Conservation (phyloP, 2,888 invertebrate species). For the Agrilus mali region DNA sequence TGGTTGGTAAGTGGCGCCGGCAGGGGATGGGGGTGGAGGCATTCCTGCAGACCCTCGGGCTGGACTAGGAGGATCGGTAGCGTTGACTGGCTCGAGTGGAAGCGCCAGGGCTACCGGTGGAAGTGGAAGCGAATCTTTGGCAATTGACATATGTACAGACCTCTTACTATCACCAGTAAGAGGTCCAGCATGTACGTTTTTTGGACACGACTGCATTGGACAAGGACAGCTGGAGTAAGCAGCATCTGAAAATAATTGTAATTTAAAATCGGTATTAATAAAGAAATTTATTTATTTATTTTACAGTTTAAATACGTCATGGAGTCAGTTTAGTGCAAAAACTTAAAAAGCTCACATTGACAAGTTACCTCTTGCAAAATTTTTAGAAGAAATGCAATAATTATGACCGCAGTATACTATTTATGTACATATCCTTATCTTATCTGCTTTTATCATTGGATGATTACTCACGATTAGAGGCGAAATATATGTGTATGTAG, state of each 20-base stretch:
- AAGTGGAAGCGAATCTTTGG: constrained; percentile 32
- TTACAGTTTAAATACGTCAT: too few species aligned
- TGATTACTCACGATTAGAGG: too few species aligned
- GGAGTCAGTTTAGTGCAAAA: too few species aligned
- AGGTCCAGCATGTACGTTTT: constrained; percentile 97
- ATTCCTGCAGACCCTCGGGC: constrained; percentile 56
- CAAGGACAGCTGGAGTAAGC: constrained; percentile 69
- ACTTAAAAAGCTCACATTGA: too few species aligned
- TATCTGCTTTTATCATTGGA: too few species aligned
- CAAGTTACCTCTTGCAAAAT: too few species aligned
- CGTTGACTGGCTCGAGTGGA: constrained; percentile 37
- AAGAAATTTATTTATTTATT: too few species aligned
- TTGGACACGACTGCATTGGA: constrained; percentile 91
- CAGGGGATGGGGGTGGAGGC: constrained; percentile 47
- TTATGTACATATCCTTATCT: too few species aligned
- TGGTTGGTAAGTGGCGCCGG: constrained; percentile 35
- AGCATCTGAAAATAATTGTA: constrained; percentile 28
- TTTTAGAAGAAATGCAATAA: too few species aligned
- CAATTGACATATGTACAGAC: constrained; percentile 31
- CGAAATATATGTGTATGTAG: too few species aligned
- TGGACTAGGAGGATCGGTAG: constrained; percentile 53
- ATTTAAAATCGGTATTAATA: constrained; percentile 9
- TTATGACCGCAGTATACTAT: too few species aligned
- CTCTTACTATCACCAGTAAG: constrained; percentile 91
- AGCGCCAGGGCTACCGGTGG: constrained; percentile 38